phyloP scores from a whole-genome alignment of 2,113 vertebrate genomes.

The Penelope pileata region DNA sequence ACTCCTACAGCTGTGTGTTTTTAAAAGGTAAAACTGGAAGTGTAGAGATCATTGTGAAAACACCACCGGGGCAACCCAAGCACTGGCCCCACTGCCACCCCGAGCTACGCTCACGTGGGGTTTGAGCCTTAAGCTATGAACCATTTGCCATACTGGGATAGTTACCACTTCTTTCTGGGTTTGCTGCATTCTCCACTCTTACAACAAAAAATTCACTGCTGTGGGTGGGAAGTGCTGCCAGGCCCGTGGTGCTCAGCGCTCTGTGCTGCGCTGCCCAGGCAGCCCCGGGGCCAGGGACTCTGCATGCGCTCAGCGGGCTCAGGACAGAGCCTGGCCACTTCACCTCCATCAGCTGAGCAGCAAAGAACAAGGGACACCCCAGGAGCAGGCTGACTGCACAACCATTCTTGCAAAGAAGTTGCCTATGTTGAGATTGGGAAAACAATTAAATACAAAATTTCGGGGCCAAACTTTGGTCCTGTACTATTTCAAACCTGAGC shows the following conservation, averaged over 20 bases:
- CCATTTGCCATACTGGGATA: neutral
- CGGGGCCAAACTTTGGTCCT: neutral
- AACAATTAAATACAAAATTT: neutral
- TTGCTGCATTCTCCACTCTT: neutral
- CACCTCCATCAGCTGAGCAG: fast-evolving
- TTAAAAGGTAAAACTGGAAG: neutral
- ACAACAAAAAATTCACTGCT: neutral
- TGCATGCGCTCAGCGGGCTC: too few species aligned
- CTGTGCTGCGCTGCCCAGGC: neutral
- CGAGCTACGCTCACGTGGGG: fast-evolving
- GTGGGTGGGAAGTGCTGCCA: neutral
- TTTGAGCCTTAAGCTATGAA: neutral
- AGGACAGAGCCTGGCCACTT: neutral
- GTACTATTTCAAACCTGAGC: neutral
- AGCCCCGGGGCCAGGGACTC: too few species aligned
- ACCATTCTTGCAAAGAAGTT: neutral
- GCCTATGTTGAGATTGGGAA: neutral
- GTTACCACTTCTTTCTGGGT: neutral
- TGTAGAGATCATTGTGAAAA: neutral
- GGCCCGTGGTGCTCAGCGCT: neutral
- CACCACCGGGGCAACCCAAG: neutral
- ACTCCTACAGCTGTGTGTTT: neutral
- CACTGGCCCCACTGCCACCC: neutral
- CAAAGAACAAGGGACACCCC: fast-evolving
- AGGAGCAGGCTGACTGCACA: neutral